phyloP scores from a whole-genome alignment of 2,797 vertebrate genomes.

The Scolopax bukidnonensis region DNA sequence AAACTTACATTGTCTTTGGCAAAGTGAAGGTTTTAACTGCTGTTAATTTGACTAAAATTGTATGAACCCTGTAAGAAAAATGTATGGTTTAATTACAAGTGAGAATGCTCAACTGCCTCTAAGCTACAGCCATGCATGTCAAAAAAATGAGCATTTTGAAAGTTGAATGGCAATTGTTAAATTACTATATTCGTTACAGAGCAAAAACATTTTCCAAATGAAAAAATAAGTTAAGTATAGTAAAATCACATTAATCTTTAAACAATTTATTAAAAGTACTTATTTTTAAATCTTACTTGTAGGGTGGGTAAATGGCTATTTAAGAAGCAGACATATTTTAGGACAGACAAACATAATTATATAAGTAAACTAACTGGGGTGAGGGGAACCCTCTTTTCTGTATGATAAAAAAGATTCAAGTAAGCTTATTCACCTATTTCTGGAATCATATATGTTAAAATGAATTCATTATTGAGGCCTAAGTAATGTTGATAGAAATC shows the following conservation, averaged over 20 bases:
- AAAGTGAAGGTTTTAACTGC: neutral
- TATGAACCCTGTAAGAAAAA: neutral
- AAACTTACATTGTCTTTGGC: neutral
- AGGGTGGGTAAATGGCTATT: neutral
- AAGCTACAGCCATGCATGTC: neutral
- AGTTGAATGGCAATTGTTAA: neutral
- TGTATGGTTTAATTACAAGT: neutral
- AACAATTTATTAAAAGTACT: neutral
- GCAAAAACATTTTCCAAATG: neutral
- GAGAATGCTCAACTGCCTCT: neutral
- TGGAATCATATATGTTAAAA: neutral
- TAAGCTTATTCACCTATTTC: neutral
- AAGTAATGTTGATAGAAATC: neutral
- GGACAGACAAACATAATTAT: neutral
- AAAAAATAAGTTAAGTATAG: neutral
- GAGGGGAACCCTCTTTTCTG: neutral
- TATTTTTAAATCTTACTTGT: neutral
- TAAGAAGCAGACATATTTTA: neutral
- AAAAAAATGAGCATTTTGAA: neutral
- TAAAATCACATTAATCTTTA: neutral
- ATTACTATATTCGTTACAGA: neutral
- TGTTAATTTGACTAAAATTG: neutral
- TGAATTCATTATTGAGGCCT: neutral
- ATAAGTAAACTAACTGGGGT: neutral
- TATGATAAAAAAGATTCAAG: neutral